Conservation (phyloP, 2,797 vertebrate species). For the Sebastes vulpes region DNA sequence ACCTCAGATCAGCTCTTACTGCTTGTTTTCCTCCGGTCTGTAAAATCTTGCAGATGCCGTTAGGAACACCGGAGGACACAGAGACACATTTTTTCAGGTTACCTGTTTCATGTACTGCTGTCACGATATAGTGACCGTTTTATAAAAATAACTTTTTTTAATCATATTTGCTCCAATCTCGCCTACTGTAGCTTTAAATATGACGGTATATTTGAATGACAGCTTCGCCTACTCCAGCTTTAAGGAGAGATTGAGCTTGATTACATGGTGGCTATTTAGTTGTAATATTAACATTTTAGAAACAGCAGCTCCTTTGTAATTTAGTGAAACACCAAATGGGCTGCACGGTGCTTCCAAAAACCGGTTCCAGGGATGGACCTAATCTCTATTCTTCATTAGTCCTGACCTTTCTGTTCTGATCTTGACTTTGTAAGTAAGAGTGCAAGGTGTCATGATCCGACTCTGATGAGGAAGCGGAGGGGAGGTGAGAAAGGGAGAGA, state of each 20-base stretch:
- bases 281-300: background rate
- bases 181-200: too few relatives aligned
- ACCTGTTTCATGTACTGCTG: too few relatives aligned
- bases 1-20: too few relatives aligned
- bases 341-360: background rate
- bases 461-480: conserved; percentile 27
- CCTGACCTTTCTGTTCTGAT: conserved; percentile 13
- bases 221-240: background rate
- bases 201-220: rapidly evolving
- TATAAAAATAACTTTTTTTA: too few relatives aligned
- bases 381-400: conserved; percentile 12
- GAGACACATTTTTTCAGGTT: too few relatives aligned
- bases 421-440: background rate
- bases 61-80: too few relatives aligned
- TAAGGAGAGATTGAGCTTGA: background rate
- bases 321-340: background rate
- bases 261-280: background rate
- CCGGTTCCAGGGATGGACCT: background rate
- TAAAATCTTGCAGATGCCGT: too few relatives aligned
- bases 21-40: too few relatives aligned
- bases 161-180: too few relatives aligned
- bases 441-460: conserved; percentile 13
- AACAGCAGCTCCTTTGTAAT: background rate
- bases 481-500: background rate
- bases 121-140: too few relatives aligned